Evolutionary conservation across 2,113 vertebrate genomes (phyloP).

Genomic region (Orthonyx spaldingii): DNA sequence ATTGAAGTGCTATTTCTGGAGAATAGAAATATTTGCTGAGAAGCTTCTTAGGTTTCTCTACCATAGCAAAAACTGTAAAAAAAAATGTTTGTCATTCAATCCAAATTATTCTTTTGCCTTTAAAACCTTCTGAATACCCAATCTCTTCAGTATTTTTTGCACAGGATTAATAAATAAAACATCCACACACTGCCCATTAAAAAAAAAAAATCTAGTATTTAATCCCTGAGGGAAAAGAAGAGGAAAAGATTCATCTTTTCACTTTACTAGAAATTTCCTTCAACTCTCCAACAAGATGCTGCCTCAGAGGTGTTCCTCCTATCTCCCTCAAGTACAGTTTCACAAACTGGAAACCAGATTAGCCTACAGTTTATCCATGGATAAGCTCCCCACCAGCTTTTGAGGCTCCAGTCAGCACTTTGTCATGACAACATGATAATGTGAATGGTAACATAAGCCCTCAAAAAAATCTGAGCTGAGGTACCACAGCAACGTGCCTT

Average conservation of each 20-base stretch:
- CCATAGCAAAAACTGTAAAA: neutral
- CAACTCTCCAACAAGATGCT: neutral
- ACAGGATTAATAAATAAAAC: constrained; percentile 5
- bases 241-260: neutral
- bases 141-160: neutral
- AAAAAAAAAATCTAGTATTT: neutral
- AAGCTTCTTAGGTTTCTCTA: neutral
- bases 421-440: neutral
- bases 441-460: neutral
- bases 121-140: neutral
- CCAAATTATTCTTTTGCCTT: neutral
- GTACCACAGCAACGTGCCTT: neutral
- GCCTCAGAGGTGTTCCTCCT: neutral
- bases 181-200: neutral
- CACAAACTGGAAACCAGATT: neutral
- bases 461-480: neutral
- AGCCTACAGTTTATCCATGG: neutral
- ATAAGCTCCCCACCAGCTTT: neutral
- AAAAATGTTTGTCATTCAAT: neutral
- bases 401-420: neutral
- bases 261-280: neutral
- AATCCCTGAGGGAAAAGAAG: neutral
- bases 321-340: neutral
- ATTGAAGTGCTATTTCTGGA: neutral
- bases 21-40: neutral